Percentiles rank a stretch among this genome's conserved stretches.
Evolutionary conservation across 2,888 invertebrate species (phyloP).

Genomic region (Caenorhabditis imperialis): DNA sequence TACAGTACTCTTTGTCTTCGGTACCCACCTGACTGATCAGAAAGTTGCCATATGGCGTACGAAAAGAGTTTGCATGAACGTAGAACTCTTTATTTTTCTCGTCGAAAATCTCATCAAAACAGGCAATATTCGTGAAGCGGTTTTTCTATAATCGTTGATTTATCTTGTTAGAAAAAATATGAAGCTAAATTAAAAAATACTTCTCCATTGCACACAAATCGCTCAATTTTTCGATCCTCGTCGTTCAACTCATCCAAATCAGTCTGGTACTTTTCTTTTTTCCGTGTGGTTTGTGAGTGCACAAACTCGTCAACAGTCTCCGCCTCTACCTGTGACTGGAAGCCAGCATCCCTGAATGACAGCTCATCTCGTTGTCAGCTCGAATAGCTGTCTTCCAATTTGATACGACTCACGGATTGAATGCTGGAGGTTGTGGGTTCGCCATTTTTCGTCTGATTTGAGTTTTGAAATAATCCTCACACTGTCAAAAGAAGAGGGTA

Average conservation of each 20-base stretch:
- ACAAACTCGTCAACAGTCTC: constrained; percentile 53
- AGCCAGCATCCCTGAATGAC: constrained; percentile 10
- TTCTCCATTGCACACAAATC: constrained; percentile 42
- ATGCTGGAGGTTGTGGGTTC: too few relatives aligned
- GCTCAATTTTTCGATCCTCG: constrained; percentile 30
- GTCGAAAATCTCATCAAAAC: constrained; percentile 49
- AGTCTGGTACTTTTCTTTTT: constrained; percentile 20
- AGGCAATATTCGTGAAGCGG: constrained; percentile 39
- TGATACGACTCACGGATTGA: too few relatives aligned
- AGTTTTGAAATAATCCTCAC: too few relatives aligned
- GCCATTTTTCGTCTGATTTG: too few relatives aligned
- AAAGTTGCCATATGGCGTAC: constrained; percentile 47
- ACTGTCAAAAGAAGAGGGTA: too few relatives aligned
- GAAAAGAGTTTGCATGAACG: constrained; percentile 46
- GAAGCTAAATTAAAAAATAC: constrained; percentile 1
- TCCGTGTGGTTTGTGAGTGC: constrained; percentile 44
- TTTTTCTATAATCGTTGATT: constrained; percentile 34
- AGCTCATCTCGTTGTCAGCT: too few relatives aligned
- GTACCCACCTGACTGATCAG: constrained; percentile 32
- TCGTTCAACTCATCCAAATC: constrained; percentile 43
- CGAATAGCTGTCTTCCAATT: too few relatives aligned
- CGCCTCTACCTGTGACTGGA: constrained; percentile 44
- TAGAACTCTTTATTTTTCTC: constrained; percentile 35
- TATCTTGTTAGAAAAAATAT: background rate
- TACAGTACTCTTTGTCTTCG: too few relatives aligned